A percentile compares a stretch with the other conserved stretches of the same genome.
These are phyloP conservation scores for Corythornis vintsioides DNA, from an alignment of 2,113 vertebrate genomes.

Conservation along the genomic window DNA sequence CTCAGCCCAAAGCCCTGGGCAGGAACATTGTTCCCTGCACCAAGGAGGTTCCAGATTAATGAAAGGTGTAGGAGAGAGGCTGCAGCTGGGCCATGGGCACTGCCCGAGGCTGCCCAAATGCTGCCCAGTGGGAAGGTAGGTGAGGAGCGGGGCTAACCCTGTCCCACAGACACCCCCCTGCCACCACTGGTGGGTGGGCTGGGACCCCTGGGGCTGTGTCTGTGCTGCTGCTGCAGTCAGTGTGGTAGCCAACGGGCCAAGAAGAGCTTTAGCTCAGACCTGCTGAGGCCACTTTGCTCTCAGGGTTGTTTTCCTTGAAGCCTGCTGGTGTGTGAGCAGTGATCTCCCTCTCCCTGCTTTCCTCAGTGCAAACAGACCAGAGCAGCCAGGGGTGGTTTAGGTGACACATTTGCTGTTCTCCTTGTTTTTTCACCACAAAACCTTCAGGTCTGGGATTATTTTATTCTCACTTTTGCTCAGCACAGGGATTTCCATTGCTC, in stretches of 20 bases:
- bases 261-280: not conserved
- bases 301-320: not conserved
- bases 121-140: not conserved
- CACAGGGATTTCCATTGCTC: not conserved
- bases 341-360: not conserved
- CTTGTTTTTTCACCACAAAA: accelerated
- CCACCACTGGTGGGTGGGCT: not conserved
- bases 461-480: not conserved
- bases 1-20: not conserved
- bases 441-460: not conserved
- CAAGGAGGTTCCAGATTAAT: not conserved
- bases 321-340: accelerated
- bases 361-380: accelerated
- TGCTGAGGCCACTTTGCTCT: accelerated
- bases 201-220: not conserved
- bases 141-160: accelerated
- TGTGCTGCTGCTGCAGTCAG: accelerated
- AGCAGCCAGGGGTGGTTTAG: not conserved
- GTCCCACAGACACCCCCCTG: not conserved
- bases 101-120: accelerated
- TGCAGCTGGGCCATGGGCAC: accelerated
- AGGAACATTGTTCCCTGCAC: accelerated
- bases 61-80: accelerated
- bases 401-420: not conserved
- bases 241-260: accelerated